These are phyloP conservation scores for Manis crassicaudata DNA, from an alignment of 2,797 vertebrate species.

Conservation along the genomic window DNA sequence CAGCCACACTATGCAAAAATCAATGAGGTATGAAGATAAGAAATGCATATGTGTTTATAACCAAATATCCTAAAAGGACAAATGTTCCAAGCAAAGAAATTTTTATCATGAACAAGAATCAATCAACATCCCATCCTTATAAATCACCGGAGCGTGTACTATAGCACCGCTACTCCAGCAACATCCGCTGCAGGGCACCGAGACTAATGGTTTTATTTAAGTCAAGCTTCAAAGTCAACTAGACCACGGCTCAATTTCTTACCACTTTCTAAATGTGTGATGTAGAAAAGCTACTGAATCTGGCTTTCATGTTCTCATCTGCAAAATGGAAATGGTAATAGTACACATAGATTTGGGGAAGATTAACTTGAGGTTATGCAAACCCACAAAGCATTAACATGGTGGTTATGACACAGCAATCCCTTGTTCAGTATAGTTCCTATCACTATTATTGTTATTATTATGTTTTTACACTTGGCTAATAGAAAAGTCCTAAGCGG, in stretches of 20 bases:
- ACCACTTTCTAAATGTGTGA: not conserved
- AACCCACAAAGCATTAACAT: not conserved
- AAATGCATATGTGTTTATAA: not conserved
- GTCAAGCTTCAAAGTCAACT: not conserved
- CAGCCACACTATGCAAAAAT: not conserved
- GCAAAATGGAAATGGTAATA: not conserved
- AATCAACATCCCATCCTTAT: not conserved
- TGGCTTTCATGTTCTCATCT: not conserved
- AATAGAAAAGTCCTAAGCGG: not conserved
- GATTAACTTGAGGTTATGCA: not conserved
- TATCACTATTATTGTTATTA: not conserved
- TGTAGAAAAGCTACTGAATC: not conserved
- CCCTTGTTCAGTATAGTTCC: not conserved
- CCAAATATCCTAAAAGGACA: not conserved
- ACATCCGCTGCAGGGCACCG: rapidly evolving
- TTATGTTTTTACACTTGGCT: not conserved
- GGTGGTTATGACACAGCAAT: not conserved
- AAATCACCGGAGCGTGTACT: rapidly evolving
- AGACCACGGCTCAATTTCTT: not conserved
- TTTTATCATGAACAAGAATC: not conserved
- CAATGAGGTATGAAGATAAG: not conserved
- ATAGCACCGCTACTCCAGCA: not conserved
- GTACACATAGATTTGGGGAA: not conserved
- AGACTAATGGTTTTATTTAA: not conserved
- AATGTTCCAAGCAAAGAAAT: not conserved